These are phyloP conservation scores for Nephila pilipes DNA, from an alignment of 1,140 invertebrate genomes.

Conservation along the genomic window DNA sequence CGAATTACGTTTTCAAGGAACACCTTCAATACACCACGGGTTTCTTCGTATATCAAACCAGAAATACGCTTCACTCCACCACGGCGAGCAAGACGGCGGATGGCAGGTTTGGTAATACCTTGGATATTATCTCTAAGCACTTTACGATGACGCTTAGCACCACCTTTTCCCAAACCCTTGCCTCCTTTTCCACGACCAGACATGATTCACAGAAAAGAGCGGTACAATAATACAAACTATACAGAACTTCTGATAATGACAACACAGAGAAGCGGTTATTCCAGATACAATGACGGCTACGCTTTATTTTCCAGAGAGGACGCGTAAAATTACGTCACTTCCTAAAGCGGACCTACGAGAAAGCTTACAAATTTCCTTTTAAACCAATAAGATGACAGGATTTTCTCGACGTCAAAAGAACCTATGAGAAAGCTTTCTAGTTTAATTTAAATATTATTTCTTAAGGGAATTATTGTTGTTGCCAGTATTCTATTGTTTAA, in stretches of 20 bases:
- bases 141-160: constrained; percentile 82
- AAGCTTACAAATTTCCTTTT: background rate
- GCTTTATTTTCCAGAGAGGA: background rate
- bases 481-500: background rate
- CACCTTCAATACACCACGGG: constrained; percentile 87
- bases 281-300: background rate
- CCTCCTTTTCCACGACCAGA: constrained; percentile 82
- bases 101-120: constrained; percentile 87
- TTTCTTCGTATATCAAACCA: constrained; percentile 88
- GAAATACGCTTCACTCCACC: constrained; percentile 90
- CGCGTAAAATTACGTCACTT: background rate
- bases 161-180: constrained; percentile 82
- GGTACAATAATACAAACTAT: background rate
- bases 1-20: constrained; percentile 92
- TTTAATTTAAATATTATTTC: background rate
- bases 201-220: constrained; percentile 76
- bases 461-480: background rate
- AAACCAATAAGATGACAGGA: background rate
- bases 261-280: background rate
- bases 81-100: constrained; percentile 86
- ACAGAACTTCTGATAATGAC: background rate
- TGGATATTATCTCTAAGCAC: constrained; percentile 88
- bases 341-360: background rate
- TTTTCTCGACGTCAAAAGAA: background rate
- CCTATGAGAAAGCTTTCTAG: background rate